A percentile compares a stretch with the other conserved stretches of the same genome.
Conservation (phyloP, 1,140 invertebrate species). For the Lineus longissimus region DNA sequence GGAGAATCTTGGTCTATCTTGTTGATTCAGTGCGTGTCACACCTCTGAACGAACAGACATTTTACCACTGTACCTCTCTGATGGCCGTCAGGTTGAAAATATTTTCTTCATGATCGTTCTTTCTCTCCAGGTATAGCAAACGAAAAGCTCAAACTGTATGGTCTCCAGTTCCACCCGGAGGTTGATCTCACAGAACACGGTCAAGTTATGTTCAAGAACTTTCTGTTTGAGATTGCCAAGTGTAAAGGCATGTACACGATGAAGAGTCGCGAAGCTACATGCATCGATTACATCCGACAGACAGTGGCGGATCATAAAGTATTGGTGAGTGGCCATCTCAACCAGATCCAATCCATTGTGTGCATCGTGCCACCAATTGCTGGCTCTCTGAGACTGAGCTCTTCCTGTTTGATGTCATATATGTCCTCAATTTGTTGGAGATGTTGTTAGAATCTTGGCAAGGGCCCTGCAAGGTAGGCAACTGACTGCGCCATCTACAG, state of each 20-base stretch:
- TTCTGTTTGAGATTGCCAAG: constrained; percentile 86
- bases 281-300: constrained; percentile 88
- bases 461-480: too few relatives aligned
- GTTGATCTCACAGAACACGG: constrained; percentile 93
- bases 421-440: background rate
- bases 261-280: constrained; percentile 79
- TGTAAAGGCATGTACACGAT: constrained; percentile 86
- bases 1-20: too few relatives aligned
- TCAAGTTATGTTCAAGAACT: constrained; percentile 87
- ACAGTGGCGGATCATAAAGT: constrained; percentile 90
- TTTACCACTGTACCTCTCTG: too few relatives aligned
- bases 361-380: too few relatives aligned
- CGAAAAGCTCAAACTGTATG: constrained; percentile 85
- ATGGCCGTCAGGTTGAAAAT: too few relatives aligned
- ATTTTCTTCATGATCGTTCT: constrained; percentile 3
- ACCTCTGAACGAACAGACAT: too few relatives aligned
- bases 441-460: too few relatives aligned
- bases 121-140: constrained; percentile 73
- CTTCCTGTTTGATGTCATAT: background rate
- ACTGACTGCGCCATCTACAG: too few relatives aligned
- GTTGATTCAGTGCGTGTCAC: too few relatives aligned
- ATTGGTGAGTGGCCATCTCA: constrained; percentile 67
- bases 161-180: constrained; percentile 88
- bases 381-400: constrained; percentile 12
- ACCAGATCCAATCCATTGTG: too few relatives aligned